A percentile compares a stretch with the other conserved stretches of the same genome.
Evolutionary conservation across 2,113 vertebrate genomes (phyloP).

Genomic region (Halichoeres trimaculatus): DNA sequence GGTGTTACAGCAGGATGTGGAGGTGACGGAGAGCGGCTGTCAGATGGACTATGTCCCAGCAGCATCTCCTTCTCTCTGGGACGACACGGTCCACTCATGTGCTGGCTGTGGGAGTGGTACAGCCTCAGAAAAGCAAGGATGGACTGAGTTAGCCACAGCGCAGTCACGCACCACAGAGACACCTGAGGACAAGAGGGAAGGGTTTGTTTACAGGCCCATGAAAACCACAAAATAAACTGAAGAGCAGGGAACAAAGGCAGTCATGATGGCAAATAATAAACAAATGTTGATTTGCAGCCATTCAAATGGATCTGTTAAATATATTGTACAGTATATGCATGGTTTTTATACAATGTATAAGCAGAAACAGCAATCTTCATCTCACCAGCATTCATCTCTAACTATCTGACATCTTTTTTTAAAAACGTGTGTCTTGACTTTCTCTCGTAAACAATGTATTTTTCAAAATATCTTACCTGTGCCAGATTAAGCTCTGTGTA

Average conservation of each 20-base stretch:
- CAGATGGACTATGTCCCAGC: constrained; percentile 64
- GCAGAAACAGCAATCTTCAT: too few relatives aligned
- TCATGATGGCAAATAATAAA: too few relatives aligned
- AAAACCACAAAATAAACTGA: neutral
- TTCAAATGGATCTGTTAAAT: too few relatives aligned
- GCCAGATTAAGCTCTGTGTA: constrained; percentile 82
- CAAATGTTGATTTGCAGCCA: too few relatives aligned
- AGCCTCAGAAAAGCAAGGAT: constrained; percentile 84
- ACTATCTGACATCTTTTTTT: too few relatives aligned
- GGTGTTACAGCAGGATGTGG: constrained; percentile 62
- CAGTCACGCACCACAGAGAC: constrained; percentile 82
- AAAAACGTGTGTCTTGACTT: too few relatives aligned
- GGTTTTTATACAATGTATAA: too few relatives aligned
- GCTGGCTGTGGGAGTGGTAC: constrained; percentile 84
- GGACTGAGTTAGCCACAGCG: constrained; percentile 81
- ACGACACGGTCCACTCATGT: constrained; percentile 79
- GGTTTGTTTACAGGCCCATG: neutral
- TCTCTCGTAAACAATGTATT: neutral
- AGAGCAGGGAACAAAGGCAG: neutral
- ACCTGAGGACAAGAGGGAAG: constrained; percentile 58
- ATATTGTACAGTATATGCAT: too few relatives aligned
- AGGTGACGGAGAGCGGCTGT: constrained; percentile 58
- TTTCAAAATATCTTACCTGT: constrained; percentile 64
- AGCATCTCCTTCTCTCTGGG: constrained; percentile 83
- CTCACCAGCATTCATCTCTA: too few relatives aligned